Base-by-base conservation (phyloP, 2,797 vertebrate species). In the Enteromius mattozi region DNA sequence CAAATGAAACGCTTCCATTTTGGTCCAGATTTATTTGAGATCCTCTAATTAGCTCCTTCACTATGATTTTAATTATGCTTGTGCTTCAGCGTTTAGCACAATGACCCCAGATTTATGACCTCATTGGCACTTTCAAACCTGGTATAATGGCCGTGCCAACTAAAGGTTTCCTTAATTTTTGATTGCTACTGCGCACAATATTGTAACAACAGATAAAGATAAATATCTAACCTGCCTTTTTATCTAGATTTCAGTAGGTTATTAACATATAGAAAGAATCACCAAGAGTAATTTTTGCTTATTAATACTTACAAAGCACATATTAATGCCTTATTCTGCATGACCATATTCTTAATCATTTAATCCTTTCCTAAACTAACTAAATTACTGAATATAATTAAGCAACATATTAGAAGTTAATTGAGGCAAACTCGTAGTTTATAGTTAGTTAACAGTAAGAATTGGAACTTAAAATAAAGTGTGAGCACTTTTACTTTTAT, bases 1-100 rank as follows among this genome's bases (percentile, higher is more conserved):
- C 82, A 78, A 84, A 84, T 78, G 49, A 84, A 78, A 81, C 69
- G 49, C 27, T 76, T 87, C 54, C 86, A 59, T 81, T 78, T 81
- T 24, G 47, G 68, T 82, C 51, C 76, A 27, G 71, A 81, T 84
- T 77, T 84, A 68, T 78, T 74, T 72, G 47, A 54, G 68, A 51
- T 83, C 21, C 51, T 86, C 37, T 80, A 70, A 84, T 86, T 80
- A 84, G 54, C 49, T 63, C 70, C 51, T 61, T 80, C 33, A 61
- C 63, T 33, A 61, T 51, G 68, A 78, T 49, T 81, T 71, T 63
- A 61, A 76, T 76, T 59, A 66, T 66, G 61, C 80, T 27, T 56
- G 42, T 74, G 17, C 16, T n/a, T n/a, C 19, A 30, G 63, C 1
- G 0, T 82, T 86, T 78, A 68, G 49, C 59, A 42, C 68, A 49